Evolutionary conservation across 1,140 invertebrate genomes (phyloP), one percentile per base, ranked within the genome.

Genomic region (Ditylenchus dipsaci): DNA sequence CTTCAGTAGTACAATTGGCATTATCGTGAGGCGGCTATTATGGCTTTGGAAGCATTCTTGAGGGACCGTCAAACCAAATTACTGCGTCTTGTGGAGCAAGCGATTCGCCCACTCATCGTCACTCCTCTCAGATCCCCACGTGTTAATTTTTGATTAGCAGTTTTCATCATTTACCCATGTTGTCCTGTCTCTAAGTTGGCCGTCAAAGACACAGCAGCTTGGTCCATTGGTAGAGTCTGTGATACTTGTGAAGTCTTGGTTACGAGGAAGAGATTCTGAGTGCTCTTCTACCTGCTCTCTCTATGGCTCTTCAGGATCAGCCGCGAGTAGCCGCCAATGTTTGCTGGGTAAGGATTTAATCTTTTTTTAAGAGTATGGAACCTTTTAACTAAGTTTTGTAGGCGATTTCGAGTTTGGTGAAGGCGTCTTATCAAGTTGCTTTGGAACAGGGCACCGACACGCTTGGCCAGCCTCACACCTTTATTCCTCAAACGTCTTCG

Each of bases 11-110:
- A 87, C 89, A 91, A 97, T 83, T 99, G 96, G 96, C 87, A 92
- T 68, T 92, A 87, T 81, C 87, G 95, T 68, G 96, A 99, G 86
- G 96, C 95, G 23, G 95, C 96, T 0, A 87, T 99, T 1, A 98
- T 97, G 94, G 91, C 95, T 98, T 99, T 83, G 95, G 89, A 49
- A 95, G 93, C 0, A 94, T 98, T 75, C 85, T 98, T 56, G 93
- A 95, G 78, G 95, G 96, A 11, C 88, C 97, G 29, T 91, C 96
- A 89, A 13, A 86, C 85, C 8, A 92, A 91, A 1, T 85, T 98
- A 45, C 93, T 93, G 84, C 91, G 91, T 1, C 85, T 98, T 19
- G 93, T 97, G 7, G 92, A 96, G 83, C 90, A 95, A 83, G 95
- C 94, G 0, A 93, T 99, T 89, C 90, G 90, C 5, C 94, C 91